Conservation (phyloP, 2,888 invertebrate genomes). For the Clepsis dumicolana region DNA sequence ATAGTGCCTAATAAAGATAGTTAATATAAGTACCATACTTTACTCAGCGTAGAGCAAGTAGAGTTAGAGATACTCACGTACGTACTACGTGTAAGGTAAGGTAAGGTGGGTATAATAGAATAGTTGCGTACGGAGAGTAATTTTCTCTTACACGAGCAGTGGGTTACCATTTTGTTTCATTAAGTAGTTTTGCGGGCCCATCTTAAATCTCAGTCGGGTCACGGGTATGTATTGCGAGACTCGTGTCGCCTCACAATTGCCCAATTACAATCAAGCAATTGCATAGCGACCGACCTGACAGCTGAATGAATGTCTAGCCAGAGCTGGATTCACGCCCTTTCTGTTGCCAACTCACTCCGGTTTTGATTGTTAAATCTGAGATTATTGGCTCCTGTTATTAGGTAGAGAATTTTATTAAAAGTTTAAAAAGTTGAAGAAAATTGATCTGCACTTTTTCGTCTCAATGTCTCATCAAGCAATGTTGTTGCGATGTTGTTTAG, state of each 20-base stretch:
- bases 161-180: background rate
- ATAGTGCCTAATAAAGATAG: background rate
- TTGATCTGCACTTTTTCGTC: slow-evolving; percentile 12
- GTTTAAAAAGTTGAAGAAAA: background rate
- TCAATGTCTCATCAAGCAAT: background rate
- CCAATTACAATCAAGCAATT: slow-evolving; percentile 66
- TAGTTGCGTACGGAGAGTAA: background rate
- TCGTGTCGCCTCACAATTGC: slow-evolving; percentile 65
- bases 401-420: background rate
- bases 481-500: slow-evolving; percentile 40
- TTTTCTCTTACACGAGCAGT: background rate
- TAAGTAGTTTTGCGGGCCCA: background rate
- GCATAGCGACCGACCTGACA: slow-evolving; percentile 59
- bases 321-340: slow-evolving; percentile 49
- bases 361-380: background rate
- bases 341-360: slow-evolving; percentile 3
- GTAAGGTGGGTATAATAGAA: too few relatives aligned
- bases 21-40: too few relatives aligned
- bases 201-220: slow-evolving; percentile 48
- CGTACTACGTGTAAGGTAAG: too few relatives aligned
- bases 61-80: too few relatives aligned
- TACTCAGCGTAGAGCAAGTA: too few relatives aligned
- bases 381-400: background rate
- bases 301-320: slow-evolving; percentile 50
- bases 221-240: slow-evolving; percentile 49